Base-by-base conservation (phyloP, 1,140 invertebrate species). In the Drosophila arizonae region DNA sequence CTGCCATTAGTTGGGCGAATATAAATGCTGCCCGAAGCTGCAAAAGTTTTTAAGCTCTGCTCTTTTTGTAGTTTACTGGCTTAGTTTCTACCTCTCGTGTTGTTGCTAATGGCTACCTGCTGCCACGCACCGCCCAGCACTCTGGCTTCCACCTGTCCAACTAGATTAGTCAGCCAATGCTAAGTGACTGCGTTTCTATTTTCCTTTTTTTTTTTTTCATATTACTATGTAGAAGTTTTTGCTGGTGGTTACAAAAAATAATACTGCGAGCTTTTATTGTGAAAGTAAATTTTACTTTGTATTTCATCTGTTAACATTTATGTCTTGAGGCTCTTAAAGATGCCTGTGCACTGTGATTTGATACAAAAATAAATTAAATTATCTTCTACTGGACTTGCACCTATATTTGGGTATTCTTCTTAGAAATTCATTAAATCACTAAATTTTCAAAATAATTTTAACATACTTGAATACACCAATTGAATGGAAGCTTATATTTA, bases 1-100 rank as follows among this genome's bases (percentile, higher is more conserved):
- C 63, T 69, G 45, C 65, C 48, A 60, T 72, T 60, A 66, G 70
- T 66, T 60, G 51, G 36, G 45, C 28, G 52, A 48, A 55, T 24
- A 41, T 60, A 66, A 72, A 58, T 66, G 62, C 54, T 54, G 50
- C 10, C 28, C 21, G 52, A 46, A 48, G 43, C 57, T 48, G 68
- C 43, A 57, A 64, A 62, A 56, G 43, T 64, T 70, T 55, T 36
- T 28, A 36, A 21, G 11, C 30, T 46, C n/a, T 28, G 24, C 36
- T 43, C 36, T 43, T 33, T 13, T 57, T 48, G 43, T 50, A 52
- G 48, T 63, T 24, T 39, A 52, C 61, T 66, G 36, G 39, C 36
- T 55, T 33, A 55, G 36, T 68, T 61, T 39, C 50, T 52, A 17
- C 10, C 13, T 21, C 13, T 33, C 6, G 9, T 61, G 50, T n/a